Conservation (phyloP, 2,113 vertebrate genomes). For the Grammomys dolichurus region DNA sequence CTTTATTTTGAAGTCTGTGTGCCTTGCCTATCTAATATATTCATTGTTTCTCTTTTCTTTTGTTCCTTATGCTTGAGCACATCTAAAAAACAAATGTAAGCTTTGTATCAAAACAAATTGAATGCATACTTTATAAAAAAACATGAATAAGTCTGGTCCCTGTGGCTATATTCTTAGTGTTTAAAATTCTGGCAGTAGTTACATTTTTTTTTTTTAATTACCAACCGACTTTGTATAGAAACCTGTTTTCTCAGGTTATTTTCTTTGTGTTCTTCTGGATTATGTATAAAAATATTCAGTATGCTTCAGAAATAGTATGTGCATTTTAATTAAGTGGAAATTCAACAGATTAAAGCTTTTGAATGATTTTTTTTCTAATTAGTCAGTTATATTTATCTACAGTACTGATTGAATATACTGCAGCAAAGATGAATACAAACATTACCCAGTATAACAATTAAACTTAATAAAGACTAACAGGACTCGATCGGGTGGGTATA, state of each 20-base stretch:
- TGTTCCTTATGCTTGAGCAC: background rate
- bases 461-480: background rate
- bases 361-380: conserved; percentile 42
- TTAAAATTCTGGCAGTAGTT: conserved; percentile 13
- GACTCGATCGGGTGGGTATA: background rate
- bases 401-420: conserved; percentile 54
- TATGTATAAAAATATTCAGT: conserved; percentile 48
- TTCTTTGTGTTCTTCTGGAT: conserved; percentile 9
- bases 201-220: background rate
- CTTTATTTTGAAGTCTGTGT: background rate
- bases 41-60: conserved; percentile 29
- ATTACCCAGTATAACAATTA: background rate
- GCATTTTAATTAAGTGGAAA: conserved; percentile 53
- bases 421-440: conserved; percentile 49
- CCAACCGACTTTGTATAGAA: conserved; percentile 18
- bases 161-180: background rate
- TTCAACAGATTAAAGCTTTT: conserved; percentile 3
- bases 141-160: background rate
- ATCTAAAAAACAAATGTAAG: conserved; percentile 42
- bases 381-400: conserved; percentile 26
- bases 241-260: conserved; percentile 4
- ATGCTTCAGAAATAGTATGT: conserved; percentile 52
- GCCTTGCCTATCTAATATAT: background rate
- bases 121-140: conserved; percentile 40
- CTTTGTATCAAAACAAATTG: conserved; percentile 53